phyloP scores from a whole-genome alignment of 2,888 invertebrate species.

The Latrodectus elegans region DNA sequence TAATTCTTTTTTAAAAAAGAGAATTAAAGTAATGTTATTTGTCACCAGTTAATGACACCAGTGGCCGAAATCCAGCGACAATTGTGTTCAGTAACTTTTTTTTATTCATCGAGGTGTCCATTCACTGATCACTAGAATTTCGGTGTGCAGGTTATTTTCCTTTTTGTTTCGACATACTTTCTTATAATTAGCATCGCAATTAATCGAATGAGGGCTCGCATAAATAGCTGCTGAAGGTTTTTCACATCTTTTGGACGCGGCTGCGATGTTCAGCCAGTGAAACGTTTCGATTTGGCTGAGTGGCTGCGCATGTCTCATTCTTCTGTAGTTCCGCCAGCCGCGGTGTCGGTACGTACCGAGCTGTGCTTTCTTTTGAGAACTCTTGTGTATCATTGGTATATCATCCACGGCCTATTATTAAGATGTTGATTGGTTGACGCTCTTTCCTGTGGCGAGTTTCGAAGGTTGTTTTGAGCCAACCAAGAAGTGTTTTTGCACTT shows the following conservation, averaged over 20 bases:
- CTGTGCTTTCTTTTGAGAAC: background rate
- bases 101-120: too few relatives aligned
- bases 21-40: too few relatives aligned
- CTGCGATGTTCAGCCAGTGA: background rate
- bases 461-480: slow-evolving; percentile 15
- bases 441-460: slow-evolving; percentile 17
- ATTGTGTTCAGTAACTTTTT: too few relatives aligned
- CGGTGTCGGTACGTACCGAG: background rate
- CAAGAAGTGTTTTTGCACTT: slow-evolving; percentile 8
- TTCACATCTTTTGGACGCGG: background rate
- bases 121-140: too few relatives aligned
- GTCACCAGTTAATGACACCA: too few relatives aligned
- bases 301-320: background rate
- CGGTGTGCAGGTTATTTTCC: too few relatives aligned
- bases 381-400: background rate
- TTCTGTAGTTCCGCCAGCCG: background rate
- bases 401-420: slow-evolving; percentile 25
- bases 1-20: too few relatives aligned
- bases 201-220: too few relatives aligned
- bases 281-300: background rate
- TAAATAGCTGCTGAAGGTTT: background rate
- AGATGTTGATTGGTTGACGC: slow-evolving; percentile 14
- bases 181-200: too few relatives aligned
- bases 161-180: too few relatives aligned
- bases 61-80: too few relatives aligned